These are phyloP conservation scores for Eonycteris spelaea DNA, from an alignment of 2,113 vertebrate species.

Conservation along the genomic window DNA sequence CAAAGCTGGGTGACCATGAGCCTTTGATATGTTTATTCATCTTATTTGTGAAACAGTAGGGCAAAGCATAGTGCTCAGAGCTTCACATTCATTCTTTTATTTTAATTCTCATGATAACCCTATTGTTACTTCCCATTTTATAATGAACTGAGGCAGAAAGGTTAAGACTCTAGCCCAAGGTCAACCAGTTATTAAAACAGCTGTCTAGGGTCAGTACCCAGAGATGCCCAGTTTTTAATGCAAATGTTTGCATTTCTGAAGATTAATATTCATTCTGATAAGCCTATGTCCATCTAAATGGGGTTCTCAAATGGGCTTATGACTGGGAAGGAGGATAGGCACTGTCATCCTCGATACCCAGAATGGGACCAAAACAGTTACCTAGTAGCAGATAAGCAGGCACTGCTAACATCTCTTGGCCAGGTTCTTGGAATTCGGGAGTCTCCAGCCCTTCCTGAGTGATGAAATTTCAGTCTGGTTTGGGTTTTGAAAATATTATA, in stretches of 20 bases:
- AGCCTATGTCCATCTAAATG: neutral
- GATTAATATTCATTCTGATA: neutral
- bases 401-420: slow-evolving; percentile 19
- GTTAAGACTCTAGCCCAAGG: neutral
- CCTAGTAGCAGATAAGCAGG: neutral
- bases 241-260: neutral
- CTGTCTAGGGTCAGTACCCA: neutral
- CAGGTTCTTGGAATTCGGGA: neutral
- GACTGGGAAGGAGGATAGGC: neutral
- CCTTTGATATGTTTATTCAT: neutral
- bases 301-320: neutral
- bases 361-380: neutral
- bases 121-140: neutral
- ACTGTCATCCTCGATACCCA: neutral
- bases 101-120: neutral
- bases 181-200: neutral
- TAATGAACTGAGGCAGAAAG: neutral
- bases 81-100: neutral
- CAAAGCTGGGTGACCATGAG: neutral
- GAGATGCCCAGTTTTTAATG: neutral
- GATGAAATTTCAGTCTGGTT: slow-evolving; percentile 46
- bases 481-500: slow-evolving; percentile 42
- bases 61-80: neutral
- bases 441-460: neutral
- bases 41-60: neutral